phyloP scores from a whole-genome alignment of 2,797 vertebrate species.

The Aplochiton taeniatus region DNA sequence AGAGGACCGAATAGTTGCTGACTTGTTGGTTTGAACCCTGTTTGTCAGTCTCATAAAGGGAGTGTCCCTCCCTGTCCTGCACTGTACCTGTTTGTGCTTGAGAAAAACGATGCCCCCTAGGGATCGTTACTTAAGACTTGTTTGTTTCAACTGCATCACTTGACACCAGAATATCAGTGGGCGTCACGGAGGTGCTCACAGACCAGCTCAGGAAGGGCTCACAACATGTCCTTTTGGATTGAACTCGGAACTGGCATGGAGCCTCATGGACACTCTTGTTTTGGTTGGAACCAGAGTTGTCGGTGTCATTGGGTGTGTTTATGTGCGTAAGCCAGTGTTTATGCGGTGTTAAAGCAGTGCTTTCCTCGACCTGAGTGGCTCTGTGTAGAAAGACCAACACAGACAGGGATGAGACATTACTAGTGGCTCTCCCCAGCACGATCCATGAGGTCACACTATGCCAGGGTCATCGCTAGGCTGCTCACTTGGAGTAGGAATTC shows the following conservation, averaged over 20 bases:
- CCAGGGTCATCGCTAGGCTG: constrained; percentile 8
- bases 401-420: not conserved
- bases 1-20: too few relatives aligned
- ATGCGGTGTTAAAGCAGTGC: not conserved
- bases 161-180: constrained; percentile 20
- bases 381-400: not conserved
- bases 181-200: constrained; percentile 18
- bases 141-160: constrained; percentile 16
- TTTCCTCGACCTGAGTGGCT: not conserved
- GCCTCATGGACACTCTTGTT: too few relatives aligned
- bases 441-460: constrained; percentile 26
- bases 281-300: constrained; percentile 37
- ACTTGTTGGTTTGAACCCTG: too few relatives aligned
- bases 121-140: not conserved
- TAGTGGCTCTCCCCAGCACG: not conserved
- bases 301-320: constrained; percentile 40
- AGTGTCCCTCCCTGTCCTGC: not conserved
- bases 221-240: too few relatives aligned
- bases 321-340: constrained; percentile 11
- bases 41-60: not conserved
- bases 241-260: too few relatives aligned
- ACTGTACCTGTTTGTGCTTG: constrained; percentile 21
- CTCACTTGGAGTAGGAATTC: too few relatives aligned
- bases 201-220: constrained; percentile 11
- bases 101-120: not conserved